These are phyloP conservation scores for Pardalotus punctatus DNA, from an alignment of 2,113 vertebrate genomes.

Conservation along the genomic window DNA sequence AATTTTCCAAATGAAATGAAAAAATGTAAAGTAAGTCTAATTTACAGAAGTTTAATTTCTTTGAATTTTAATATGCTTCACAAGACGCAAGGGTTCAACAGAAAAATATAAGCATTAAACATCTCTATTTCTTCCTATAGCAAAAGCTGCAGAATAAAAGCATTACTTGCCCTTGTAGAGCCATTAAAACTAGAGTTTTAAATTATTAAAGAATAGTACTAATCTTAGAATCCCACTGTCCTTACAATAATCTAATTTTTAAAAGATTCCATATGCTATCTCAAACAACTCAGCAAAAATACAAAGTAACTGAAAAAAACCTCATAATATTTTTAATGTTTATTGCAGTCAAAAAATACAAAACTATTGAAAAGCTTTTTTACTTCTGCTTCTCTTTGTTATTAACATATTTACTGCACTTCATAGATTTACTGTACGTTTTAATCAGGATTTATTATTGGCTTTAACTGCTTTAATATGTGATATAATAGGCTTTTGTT, in stretches of 20 bases:
- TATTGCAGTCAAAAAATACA: neutral
- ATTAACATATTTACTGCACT: neutral
- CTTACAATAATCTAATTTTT: neutral
- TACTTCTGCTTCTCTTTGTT: neutral
- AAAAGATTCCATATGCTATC: neutral
- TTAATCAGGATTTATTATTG: neutral
- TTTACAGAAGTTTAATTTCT: neutral
- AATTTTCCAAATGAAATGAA: neutral
- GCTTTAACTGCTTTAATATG: neutral
- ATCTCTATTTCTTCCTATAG: neutral
- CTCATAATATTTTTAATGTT: neutral
- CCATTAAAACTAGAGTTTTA: neutral
- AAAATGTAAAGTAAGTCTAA: neutral
- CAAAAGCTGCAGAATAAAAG: neutral
- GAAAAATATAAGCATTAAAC: neutral
- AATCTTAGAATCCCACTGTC: neutral
- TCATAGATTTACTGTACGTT: neutral
- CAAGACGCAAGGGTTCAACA: neutral
- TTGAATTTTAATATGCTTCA: neutral
- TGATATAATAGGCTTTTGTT: neutral
- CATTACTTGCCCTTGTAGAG: neutral
- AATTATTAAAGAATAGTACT: neutral
- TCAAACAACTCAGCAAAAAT: neutral
- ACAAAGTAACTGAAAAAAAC: neutral
- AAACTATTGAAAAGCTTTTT: neutral